Evolutionary conservation across 2,888 invertebrate genomes (phyloP).

Genomic region (Proisotoma minuta): DNA sequence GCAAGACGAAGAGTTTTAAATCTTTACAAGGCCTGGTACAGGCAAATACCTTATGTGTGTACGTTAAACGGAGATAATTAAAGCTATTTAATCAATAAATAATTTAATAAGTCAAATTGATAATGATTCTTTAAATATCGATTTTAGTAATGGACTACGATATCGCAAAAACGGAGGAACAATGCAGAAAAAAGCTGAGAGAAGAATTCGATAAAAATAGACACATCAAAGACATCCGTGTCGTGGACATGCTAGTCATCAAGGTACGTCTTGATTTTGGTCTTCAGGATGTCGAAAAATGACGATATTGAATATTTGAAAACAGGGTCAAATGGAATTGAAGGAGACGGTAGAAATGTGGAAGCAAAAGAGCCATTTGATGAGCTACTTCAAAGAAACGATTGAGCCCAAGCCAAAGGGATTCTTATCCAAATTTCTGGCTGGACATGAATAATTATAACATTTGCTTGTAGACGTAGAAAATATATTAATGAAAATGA

Average conservation of each 20-base stretch:
- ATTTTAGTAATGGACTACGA: conserved; percentile 75
- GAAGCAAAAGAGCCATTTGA: conserved; percentile 84
- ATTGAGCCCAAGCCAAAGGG: conserved; percentile 79
- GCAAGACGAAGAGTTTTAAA: conserved; percentile 76
- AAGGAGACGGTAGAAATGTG: conserved; percentile 78
- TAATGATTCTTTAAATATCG: conserved; percentile 26
- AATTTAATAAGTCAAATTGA: not conserved
- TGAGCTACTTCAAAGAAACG: conserved; percentile 81
- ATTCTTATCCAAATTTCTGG: conserved; percentile 85
- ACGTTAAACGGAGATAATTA: conserved; percentile 51
- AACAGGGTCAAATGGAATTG: conserved; percentile 92
- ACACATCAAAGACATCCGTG: conserved; percentile 74
- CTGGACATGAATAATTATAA: conserved; percentile 55
- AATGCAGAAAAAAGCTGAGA: conserved; percentile 68
- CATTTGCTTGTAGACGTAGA: too few relatives aligned
- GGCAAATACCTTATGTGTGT: conserved; percentile 85
- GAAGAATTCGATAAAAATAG: conserved; percentile 73
- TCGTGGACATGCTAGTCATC: conserved; percentile 85
- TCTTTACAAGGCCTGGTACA: conserved; percentile 90
- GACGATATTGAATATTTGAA: not conserved
- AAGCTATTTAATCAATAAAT: not conserved
- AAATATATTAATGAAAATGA: too few relatives aligned
- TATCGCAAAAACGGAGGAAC: conserved; percentile 67
- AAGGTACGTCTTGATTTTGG: conserved; percentile 71
- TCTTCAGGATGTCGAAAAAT: too few relatives aligned